Conservation (phyloP, 1,140 invertebrate species). For the Magallana gigas region DNA sequence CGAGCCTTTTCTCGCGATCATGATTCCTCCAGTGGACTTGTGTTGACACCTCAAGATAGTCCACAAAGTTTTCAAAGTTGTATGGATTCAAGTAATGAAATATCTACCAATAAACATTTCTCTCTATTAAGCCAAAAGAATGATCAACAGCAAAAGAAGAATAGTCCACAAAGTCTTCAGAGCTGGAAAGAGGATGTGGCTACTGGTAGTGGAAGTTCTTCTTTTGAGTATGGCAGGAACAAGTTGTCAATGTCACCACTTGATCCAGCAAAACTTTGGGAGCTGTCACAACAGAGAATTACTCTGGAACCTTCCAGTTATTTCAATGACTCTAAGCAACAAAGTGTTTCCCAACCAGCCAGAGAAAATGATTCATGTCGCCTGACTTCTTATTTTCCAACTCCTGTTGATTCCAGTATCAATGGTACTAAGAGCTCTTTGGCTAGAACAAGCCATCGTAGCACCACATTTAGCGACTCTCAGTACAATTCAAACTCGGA, state of each 20-base stretch:
- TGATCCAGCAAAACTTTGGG: conserved; percentile 64
- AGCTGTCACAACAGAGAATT: conserved; percentile 56
- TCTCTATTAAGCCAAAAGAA: no score
- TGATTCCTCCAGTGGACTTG: not conserved
- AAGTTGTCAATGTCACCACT: conserved; percentile 56
- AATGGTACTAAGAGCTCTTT: not conserved
- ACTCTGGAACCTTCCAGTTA: not conserved
- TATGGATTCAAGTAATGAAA: not conserved
- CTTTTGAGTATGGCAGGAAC: conserved; percentile 43
- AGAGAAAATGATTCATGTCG: not conserved
- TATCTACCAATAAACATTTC: not conserved
- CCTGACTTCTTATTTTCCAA: not conserved
- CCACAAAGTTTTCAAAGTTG: not conserved
- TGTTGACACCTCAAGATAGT: not conserved
- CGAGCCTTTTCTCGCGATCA: not conserved
- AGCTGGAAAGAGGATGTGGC: not conserved
- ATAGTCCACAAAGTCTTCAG: not conserved
- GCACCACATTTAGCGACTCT: conserved; percentile 23
- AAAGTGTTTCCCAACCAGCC: not conserved
- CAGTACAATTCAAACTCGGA: conserved; percentile 28
- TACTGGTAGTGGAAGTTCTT: conserved; percentile 40
- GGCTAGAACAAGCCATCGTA: conserved; percentile 15
- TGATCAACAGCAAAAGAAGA: not conserved
- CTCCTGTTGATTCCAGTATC: not conserved
- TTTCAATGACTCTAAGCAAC: not conserved